These are phyloP conservation scores for Aphelocoma californica DNA, from an alignment of 2,797 vertebrate genomes.

Conservation along the genomic window DNA sequence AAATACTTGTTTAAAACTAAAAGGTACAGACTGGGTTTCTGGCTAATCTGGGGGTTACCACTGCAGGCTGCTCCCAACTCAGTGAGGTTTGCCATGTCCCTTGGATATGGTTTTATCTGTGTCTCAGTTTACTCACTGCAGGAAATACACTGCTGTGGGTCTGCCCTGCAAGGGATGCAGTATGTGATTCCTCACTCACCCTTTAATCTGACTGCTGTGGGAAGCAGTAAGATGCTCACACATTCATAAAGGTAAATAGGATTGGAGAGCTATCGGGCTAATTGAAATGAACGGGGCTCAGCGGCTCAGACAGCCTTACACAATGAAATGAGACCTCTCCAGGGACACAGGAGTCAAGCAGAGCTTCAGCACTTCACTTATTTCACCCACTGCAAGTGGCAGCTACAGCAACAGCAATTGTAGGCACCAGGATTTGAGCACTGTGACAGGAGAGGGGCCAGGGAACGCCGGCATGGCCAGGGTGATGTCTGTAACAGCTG, in stretches of 20 bases:
- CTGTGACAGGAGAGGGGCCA: background rate
- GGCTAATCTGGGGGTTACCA: background rate
- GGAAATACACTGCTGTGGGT: background rate
- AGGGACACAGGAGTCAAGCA: background rate
- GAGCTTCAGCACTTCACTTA: background rate
- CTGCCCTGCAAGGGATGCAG: background rate
- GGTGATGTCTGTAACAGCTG: constrained; percentile 44
- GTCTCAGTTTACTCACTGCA: background rate
- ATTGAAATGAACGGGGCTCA: constrained; percentile 27
- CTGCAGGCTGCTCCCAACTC: background rate
- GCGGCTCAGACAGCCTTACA: background rate
- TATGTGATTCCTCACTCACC: background rate
- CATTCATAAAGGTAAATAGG: constrained; percentile 40
- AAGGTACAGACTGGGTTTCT: background rate
- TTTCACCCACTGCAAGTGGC: constrained; percentile 32
- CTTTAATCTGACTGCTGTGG: background rate
- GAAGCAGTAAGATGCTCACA: constrained; percentile 7
- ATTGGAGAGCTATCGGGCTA: constrained; percentile 29
- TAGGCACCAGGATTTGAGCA: rapidly evolving
- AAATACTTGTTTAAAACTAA: background rate
- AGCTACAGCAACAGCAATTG: background rate
- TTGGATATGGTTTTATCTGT: background rate
- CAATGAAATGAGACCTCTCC: background rate
- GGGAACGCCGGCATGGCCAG: rapidly evolving
- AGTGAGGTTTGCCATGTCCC: background rate